These are phyloP conservation scores for Echinops telfairi DNA, from an alignment of 2,113 vertebrate species.

Conservation along the genomic window DNA sequence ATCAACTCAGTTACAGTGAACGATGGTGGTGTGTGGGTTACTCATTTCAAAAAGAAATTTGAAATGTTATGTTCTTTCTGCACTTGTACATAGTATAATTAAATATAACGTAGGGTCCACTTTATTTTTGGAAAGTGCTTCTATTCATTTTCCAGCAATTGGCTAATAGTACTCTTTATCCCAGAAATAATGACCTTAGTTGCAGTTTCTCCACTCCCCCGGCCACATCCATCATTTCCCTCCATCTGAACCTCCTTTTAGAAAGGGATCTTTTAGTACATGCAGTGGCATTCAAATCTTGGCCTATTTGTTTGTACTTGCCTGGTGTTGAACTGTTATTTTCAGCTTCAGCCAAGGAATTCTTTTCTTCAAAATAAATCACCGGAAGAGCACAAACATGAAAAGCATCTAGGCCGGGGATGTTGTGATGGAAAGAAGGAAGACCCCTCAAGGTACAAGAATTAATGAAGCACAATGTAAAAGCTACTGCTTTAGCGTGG, in stretches of 20 bases:
- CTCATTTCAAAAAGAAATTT: background rate
- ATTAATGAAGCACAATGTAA: conserved; percentile 42
- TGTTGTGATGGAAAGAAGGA: background rate
- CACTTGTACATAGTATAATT: background rate
- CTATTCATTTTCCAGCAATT: background rate
- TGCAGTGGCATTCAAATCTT: background rate
- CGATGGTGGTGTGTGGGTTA: too few species aligned
- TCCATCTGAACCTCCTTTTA: background rate
- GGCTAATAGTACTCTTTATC: background rate
- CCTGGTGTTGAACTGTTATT: conserved; percentile 42
- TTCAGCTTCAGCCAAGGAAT: conserved; percentile 64
- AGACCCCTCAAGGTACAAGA: background rate
- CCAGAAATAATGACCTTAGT: background rate
- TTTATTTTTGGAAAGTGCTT: background rate
- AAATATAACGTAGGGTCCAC: background rate
- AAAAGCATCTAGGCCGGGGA: background rate
- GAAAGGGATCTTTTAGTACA: background rate
- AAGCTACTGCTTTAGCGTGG: background rate
- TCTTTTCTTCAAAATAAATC: conserved; percentile 16
- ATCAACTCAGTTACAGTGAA: too few species aligned
- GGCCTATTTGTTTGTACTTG: conserved; percentile 5
- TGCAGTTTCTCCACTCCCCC: background rate
- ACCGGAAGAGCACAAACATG: conserved; percentile 37
- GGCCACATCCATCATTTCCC: background rate
- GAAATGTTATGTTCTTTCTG: conserved; percentile 21